Conservation (phyloP, 30 jellyfish, hydroid and myxozoan species). For the Hydra vulgaris region DNA sequence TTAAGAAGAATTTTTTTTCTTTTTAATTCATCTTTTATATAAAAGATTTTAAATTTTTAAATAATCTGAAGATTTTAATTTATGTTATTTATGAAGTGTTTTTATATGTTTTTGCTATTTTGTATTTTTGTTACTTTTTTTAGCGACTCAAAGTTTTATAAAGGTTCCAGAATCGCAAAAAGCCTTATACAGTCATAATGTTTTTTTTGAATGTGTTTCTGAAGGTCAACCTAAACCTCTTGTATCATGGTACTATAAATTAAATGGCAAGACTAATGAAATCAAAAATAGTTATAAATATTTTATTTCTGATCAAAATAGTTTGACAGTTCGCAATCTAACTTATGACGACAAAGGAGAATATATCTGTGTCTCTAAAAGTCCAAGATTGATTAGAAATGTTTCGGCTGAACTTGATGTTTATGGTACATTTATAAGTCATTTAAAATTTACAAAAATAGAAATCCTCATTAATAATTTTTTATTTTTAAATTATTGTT, state of each 20-base stretch:
- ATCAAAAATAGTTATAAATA: neutral
- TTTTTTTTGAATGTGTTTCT: conserved; percentile 8
- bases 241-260: neutral
- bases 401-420: conserved; percentile 52
- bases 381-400: conserved; percentile 51
- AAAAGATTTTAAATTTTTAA: no score
- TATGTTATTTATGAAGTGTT: no score
- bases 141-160: conserved; percentile 1
- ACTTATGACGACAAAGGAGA: conserved; percentile 46
- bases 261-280: neutral
- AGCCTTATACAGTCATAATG: conserved; percentile 2
- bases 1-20: no score
- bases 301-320: neutral
- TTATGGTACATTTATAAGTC: conserved; percentile 26
- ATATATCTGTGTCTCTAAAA: conserved; percentile 53
- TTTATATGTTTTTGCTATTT: no score
- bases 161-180: neutral
- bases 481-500: neutral
- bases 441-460: no score
- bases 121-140: neutral
- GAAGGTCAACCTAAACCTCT: conserved; percentile 5
- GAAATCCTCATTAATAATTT: neutral
- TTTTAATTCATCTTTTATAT: no score
- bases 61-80: no score
- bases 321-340: conserved; percentile 10